phyloP scores from a whole-genome alignment of 2,888 invertebrate genomes.

The Anthrax anthrax region DNA sequence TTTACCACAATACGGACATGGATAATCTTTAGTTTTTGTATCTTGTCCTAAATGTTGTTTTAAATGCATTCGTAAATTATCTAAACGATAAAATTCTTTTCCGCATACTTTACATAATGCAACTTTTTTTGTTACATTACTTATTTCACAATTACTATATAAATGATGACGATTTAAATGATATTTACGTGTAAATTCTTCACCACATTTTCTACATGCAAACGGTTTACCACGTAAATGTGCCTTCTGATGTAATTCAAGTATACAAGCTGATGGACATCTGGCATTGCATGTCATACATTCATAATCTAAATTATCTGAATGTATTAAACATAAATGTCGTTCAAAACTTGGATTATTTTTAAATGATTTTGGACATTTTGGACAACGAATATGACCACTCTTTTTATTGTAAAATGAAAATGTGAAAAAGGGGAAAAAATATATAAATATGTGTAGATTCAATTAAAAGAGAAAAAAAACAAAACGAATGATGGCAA shows the following conservation, averaged over 20 bases:
- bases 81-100: constrained; percentile 39
- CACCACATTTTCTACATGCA: constrained; percentile 52
- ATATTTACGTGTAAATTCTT: constrained; percentile 59
- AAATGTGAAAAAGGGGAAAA: constrained; percentile 6
- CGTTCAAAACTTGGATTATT: constrained; percentile 48
- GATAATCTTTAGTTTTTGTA: constrained; percentile 41
- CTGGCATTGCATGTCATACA: constrained; percentile 53
- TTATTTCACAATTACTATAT: constrained; percentile 27
- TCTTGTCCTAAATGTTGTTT: constrained; percentile 49
- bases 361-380: constrained; percentile 61
- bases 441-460: not conserved
- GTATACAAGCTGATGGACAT: constrained; percentile 45
- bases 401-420: too few relatives aligned
- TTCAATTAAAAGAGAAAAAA: too few relatives aligned
- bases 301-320: constrained; percentile 43
- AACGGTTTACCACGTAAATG: constrained; percentile 44
- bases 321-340: constrained; percentile 56
- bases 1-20: constrained; percentile 49
- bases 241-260: constrained; percentile 52
- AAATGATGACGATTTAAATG: constrained; percentile 45
- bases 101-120: constrained; percentile 33
- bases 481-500: not conserved
- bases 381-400: constrained; percentile 35
- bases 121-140: constrained; percentile 19
- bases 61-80: constrained; percentile 56